Base-by-base conservation (phyloP, 2,797 vertebrate genomes). In the Fistularia commersonii region DNA sequence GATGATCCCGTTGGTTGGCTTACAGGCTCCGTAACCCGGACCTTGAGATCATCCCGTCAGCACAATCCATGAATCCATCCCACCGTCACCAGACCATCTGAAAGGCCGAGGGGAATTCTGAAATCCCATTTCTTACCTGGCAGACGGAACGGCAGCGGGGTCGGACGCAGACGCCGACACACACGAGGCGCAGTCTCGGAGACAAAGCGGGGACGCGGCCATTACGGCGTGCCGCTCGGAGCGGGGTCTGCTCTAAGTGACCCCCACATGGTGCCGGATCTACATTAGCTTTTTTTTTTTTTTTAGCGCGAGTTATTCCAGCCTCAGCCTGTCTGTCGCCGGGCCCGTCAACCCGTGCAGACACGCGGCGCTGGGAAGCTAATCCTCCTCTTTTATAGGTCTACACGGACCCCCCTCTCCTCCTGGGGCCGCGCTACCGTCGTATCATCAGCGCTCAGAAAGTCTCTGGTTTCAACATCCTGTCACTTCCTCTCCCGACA, bases 121-220 rank as follows among this genome's bases (percentile, higher is more conserved):
- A 36, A 36, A 7, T 41, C 39, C 3, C 5, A 9, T 41, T 45
- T 52, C 79, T 79, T 74, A 85, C 83, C 85, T 79, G 79, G 45
- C 61, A 74, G 49, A 74, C 45, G 0, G 70, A 76, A 67, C 67
- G 64, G 35, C 60, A 72, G 63, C 59, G 64, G 5, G 7, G 11
- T 13, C 7, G 8, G 31, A 11, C 13, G 31, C 14, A 31, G 35
- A 34, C n/a, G 7, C 48, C 47, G 53, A 78, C 32, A 52, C 51
- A 23, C 75, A 73, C 51, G 11, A 11, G 23, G 13, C 39, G 69
- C 43, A 0, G 59, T 78, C 13, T 57, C 48, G 1, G 51, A 74
- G 42, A 74, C 32, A 8, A 77, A 45, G 36, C 34, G 36, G 53
- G 77, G 76, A 48, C 57, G 56, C 57, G 77, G 57, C 65, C 74